Conservation (phyloP, 2,888 invertebrate species). For the Salpingus planirostris region DNA sequence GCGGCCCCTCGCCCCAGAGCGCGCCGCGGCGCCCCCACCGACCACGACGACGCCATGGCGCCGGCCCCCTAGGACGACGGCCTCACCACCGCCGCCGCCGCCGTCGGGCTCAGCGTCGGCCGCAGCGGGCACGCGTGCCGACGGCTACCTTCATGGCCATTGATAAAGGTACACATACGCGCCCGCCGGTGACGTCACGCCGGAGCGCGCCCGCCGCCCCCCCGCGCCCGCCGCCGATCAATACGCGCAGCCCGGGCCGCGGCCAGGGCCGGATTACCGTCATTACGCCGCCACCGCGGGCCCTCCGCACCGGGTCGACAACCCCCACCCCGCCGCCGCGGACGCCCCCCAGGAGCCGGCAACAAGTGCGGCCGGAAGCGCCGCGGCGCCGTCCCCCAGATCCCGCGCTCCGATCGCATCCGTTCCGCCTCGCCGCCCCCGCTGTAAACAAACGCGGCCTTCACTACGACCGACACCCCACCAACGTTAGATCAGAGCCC, state of each 20-base stretch:
- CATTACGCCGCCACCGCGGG: background rate
- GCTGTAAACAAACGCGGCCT: background rate
- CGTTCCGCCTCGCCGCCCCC: background rate
- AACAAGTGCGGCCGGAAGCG: background rate
- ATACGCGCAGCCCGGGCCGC: constrained; percentile 13
- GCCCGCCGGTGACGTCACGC: constrained; percentile 32
- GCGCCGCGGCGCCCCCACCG: constrained; percentile 1
- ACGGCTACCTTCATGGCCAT: constrained; percentile 41
- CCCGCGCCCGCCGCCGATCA: constrained; percentile 11
- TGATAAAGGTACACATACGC: constrained; percentile 42
- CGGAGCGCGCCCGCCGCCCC: constrained; percentile 11
- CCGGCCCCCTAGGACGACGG: constrained; percentile 8
- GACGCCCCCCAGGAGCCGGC: background rate
- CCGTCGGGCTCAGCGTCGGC: constrained; percentile 28
- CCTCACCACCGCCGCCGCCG: constrained; percentile 10
- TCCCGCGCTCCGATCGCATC: background rate
- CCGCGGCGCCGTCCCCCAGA: background rate
- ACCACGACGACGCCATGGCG: no score
- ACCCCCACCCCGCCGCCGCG: no score
- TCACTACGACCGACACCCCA: no score
- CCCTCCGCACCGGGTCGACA: background rate
- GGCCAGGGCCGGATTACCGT: no score
- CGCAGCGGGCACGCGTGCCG: constrained; percentile 39
- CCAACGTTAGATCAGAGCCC: no score
- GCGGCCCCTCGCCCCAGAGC: constrained; percentile 4